A percentile compares a stretch with the other conserved stretches of the same genome.
These are phyloP conservation scores for Aselliscus stoliczkanus DNA, from an alignment of 2,797 vertebrate species.

Conservation along the genomic window DNA sequence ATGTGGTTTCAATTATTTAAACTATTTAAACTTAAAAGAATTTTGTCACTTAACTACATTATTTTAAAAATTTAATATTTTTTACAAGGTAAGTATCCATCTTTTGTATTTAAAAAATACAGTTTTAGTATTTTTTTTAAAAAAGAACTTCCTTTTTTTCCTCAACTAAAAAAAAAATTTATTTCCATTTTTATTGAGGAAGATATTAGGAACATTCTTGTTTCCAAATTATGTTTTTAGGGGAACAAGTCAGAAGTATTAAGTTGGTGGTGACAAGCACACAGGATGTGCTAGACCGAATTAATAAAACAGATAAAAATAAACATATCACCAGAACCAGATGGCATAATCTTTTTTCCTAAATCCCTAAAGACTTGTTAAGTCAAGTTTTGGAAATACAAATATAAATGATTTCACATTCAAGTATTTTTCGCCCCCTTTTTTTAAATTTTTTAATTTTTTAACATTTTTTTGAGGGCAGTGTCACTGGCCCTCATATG, in stretches of 20 bases:
- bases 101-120: conserved; percentile 25
- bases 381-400: conserved; percentile 1
- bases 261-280: background rate
- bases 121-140: background rate
- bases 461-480: too few species aligned
- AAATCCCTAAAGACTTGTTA: conserved; percentile 40
- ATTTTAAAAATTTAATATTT: conserved; percentile 36
- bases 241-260: conserved; percentile 15
- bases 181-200: conserved; percentile 20
- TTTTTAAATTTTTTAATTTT: too few species aligned
- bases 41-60: conserved; percentile 51
- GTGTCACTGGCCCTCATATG: too few species aligned
- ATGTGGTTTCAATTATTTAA: conserved; percentile 62
- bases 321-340: background rate
- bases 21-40: conserved; percentile 66
- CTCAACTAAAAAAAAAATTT: background rate
- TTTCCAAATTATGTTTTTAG: conserved; percentile 28
- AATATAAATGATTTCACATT: conserved; percentile 7
- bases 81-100: conserved; percentile 64
- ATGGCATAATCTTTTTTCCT: background rate
- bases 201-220: conserved; percentile 33
- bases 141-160: background rate
- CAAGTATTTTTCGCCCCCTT: background rate
- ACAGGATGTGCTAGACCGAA: conserved; percentile 5
- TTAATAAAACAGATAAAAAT: conserved; percentile 44